These are phyloP conservation scores for Morone saxatilis DNA, from an alignment of 2,113 vertebrate species.

Conservation along the genomic window DNA sequence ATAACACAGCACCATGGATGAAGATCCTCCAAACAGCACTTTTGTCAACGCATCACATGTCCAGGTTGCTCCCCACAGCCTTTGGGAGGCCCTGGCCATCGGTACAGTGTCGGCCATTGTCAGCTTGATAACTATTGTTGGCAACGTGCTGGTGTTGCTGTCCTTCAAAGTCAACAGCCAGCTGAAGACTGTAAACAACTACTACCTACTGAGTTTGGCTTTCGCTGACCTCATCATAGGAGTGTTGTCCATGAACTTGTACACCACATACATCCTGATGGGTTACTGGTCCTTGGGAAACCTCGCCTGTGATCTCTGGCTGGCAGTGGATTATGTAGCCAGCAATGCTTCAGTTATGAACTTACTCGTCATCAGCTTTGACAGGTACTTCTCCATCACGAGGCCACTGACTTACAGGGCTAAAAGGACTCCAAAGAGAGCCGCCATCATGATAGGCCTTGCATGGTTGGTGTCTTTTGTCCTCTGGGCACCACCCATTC, in stretches of 20 bases:
- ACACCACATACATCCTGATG: slow-evolving; percentile 97
- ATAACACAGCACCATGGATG: slow-evolving; percentile 83
- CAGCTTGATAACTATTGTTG: slow-evolving; percentile 94
- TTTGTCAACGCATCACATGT: slow-evolving; percentile 84
- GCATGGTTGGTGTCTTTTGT: slow-evolving; percentile 97
- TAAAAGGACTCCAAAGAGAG: slow-evolving; percentile 95
- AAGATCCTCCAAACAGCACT: slow-evolving; percentile 84
- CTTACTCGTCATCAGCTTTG: slow-evolving; percentile 97
- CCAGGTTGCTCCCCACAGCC: slow-evolving; percentile 80
- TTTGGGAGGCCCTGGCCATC: slow-evolving; percentile 94
- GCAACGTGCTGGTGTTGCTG: slow-evolving; percentile 96
- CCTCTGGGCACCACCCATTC: slow-evolving; percentile 96
- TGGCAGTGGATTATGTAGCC: slow-evolving; percentile 97
- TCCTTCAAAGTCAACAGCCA: slow-evolving; percentile 99
- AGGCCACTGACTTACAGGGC: slow-evolving; percentile 97
- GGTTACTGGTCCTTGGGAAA: slow-evolving; percentile 96
- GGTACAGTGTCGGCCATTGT: slow-evolving; percentile 93
- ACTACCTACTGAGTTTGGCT: slow-evolving; percentile 96
- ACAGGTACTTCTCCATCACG: slow-evolving; percentile 98
- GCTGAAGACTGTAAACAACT: slow-evolving; percentile 99
- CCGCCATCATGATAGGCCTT: slow-evolving; percentile 96
- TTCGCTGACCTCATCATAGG: slow-evolving; percentile 99
- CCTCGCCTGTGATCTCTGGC: slow-evolving; percentile 96
- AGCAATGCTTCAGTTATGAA: slow-evolving; percentile 99
- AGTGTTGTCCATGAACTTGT: slow-evolving; percentile 97